Base-by-base conservation (phyloP, 2,113 vertebrate genomes). In the Neoarius graeffei region DNA sequence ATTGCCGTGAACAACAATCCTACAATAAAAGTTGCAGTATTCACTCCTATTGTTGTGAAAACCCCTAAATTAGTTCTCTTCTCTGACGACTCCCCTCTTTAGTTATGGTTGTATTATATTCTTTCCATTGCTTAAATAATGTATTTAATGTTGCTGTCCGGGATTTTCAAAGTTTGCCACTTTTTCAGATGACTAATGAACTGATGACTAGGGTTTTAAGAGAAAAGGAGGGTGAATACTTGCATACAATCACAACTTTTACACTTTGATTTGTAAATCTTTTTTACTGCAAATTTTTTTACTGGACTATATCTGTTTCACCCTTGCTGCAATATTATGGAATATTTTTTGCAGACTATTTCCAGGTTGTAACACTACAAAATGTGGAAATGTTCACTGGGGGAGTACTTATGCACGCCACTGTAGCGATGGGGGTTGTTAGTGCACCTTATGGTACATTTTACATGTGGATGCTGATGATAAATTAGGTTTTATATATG, bases 401-500 rank as follows among this genome's bases (percentile, higher is more conserved):
- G 23, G 4, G 23, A 3, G 23, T n/a, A 77, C n/a, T 54, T 77
- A 25, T 52, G 23, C 48, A 52, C 11, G 0, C 11, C 74, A 77
- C 74, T 52, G 48, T 77, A 54, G 74, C 20, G 23, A 77, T 23
- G 48, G 81, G 69, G 42, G 48, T 66, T 83, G 67, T 35, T 69
- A 1, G 19, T 83, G 60, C 11, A 56, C 42, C 30, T 30, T 57
- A 30, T 56, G 77, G 52, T 57, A 57, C 52, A 19, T 87, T 64
- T 60, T 15, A 80, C 52, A 85, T 42, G 13, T 19, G 13, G 13
- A 30, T 52, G 35, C 52, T 59, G 7, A 52, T 66, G 48, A 74
- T 27, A 50, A 73, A 60, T 76, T 27, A n/a, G 42, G 35, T 86
- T 50, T 86, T 64, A 27, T 86, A 79, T 50, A 27, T 64, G 25